Conservation (phyloP, 2,113 vertebrate species). For the Nothoprocta pentlandii region DNA sequence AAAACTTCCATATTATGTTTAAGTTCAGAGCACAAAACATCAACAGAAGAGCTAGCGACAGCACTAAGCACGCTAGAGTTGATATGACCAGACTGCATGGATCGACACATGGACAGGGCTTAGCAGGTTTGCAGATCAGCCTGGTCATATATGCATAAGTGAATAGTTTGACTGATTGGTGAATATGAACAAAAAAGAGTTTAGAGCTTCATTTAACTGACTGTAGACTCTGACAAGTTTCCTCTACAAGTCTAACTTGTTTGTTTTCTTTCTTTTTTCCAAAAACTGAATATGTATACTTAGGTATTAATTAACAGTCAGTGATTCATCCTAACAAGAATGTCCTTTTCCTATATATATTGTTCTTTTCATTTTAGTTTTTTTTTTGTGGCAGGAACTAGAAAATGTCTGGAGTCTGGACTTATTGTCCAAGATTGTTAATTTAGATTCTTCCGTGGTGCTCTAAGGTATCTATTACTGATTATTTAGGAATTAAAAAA, state of each 20-base stretch:
- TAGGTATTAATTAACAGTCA: neutral
- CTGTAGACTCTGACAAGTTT: neutral
- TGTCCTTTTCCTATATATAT: neutral
- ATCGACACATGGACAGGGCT: neutral
- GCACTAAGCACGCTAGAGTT: fast-evolving
- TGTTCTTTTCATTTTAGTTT: neutral
- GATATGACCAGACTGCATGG: neutral
- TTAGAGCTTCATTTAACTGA: neutral
- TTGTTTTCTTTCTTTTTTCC: neutral
- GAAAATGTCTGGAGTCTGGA: neutral
- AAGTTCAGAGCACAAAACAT: neutral
- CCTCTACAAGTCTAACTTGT: neutral
- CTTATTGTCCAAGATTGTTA: neutral
- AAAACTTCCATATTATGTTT: neutral
- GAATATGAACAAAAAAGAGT: neutral
- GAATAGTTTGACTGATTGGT: neutral
- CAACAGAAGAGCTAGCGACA: neutral
- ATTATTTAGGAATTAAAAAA: too few species aligned
- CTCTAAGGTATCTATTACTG: neutral
- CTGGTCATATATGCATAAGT: neutral
- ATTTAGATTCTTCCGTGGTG: neutral
- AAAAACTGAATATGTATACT: neutral
- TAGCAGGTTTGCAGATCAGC: neutral
- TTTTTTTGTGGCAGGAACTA: neutral
- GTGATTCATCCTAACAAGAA: neutral